phyloP scores from a whole-genome alignment of 2,888 invertebrate genomes.

The Thymelicus sylvestris region DNA sequence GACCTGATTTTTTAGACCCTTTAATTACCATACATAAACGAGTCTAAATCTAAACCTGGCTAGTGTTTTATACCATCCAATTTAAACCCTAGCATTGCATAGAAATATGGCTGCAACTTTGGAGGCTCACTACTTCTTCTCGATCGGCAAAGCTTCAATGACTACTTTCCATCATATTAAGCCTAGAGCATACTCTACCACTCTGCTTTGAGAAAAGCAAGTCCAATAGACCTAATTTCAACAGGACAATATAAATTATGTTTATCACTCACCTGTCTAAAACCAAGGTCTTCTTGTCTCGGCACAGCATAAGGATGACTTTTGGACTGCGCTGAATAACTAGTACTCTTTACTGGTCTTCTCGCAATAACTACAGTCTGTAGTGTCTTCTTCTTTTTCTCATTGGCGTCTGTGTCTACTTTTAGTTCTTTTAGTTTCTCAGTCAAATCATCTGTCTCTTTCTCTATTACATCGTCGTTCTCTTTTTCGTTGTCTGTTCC shows the following conservation, averaged over 20 bases:
- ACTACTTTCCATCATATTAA: no score
- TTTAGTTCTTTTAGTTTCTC: slow-evolving; percentile 46
- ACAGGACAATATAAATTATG: no score
- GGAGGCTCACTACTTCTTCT: no score
- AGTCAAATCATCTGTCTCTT: slow-evolving; percentile 41
- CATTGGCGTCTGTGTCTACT: slow-evolving; percentile 45
- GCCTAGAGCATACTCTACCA: no score
- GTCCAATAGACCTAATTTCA: no score
- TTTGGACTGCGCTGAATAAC: not conserved
- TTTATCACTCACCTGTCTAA: slow-evolving; percentile 44
- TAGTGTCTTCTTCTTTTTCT: slow-evolving; percentile 49
- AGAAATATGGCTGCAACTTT: no score
- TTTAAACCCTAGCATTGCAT: no score
- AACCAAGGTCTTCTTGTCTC: slow-evolving; percentile 30
- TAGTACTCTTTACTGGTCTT: not conserved
- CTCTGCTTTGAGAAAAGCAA: no score
- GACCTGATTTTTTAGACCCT: not conserved
- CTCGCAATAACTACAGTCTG: slow-evolving; percentile 8
- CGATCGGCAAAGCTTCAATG: no score
- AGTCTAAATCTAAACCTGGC: no score
- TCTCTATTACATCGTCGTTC: slow-evolving; percentile 46
- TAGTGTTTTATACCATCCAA: no score
- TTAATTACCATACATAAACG: no score
- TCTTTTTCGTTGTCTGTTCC: slow-evolving; percentile 38
- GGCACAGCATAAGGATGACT: slow-evolving; percentile 45